Percentiles rank a stretch among this genome's conserved stretches.
phyloP scores from a whole-genome alignment of 2,888 invertebrate species.

The Campoletis raptor region DNA sequence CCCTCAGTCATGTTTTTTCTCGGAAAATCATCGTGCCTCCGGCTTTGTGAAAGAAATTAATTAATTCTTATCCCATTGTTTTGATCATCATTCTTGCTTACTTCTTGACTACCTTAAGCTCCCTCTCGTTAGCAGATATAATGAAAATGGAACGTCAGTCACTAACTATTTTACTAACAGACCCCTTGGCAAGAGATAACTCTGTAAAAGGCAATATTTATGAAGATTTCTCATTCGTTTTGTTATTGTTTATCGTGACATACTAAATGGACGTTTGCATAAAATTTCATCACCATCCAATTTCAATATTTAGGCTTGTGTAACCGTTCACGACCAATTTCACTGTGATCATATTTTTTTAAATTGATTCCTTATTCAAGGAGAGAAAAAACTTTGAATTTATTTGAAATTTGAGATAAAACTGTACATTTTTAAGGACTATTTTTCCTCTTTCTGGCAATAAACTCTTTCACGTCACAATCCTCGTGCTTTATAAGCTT shows the following conservation, averaged over 20 bases:
- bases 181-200: background rate
- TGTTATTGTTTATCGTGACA: too few species aligned
- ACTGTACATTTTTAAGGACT: background rate
- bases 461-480: background rate
- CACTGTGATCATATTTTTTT: background rate
- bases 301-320: background rate
- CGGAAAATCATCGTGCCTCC: constrained; percentile 34
- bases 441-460: background rate
- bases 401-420: background rate
- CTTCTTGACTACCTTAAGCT: background rate
- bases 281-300: too few species aligned
- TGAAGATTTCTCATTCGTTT: background rate
- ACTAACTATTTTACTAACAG: background rate
- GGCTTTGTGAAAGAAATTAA: constrained; percentile 41
- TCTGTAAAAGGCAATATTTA: background rate
- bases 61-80: constrained; percentile 31
- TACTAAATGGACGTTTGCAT: too few species aligned
- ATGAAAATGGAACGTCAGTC: background rate
- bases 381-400: background rate
- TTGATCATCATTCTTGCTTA: background rate
- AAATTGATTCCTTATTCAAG: background rate
- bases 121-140: constrained; percentile 20
- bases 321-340: too few species aligned
- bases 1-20: background rate
- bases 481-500: background rate